Base-by-base conservation (phyloP, 2,888 invertebrate species). In the Xylota sylvarum region DNA sequence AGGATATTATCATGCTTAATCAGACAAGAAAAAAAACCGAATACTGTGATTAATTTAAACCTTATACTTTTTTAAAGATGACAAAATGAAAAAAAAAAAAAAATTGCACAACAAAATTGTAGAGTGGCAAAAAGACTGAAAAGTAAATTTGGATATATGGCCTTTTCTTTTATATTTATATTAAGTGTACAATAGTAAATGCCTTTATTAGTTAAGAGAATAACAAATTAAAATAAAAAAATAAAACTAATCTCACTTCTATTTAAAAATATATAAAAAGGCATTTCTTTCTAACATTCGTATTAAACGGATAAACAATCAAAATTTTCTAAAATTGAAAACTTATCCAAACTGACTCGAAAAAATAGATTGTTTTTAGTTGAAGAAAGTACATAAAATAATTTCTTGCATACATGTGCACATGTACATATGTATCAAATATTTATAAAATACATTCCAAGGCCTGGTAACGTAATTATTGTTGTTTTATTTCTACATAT, bases 1-100 rank as follows among this genome's bases (percentile, higher is more conserved):
- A 91, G 52, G 52, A 80, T 48, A 77, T 77, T 30, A 30, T 82
- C 7, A 85, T 89, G 73, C 30, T 86, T 5, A 19, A 37, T 7
- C 55, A 82, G 43, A 50, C 69, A 9, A 62, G 19, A 73, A 56
- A 76, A 62, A 74, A 52, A 32, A 62, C 52, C 9, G 78, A 88
- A 60, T 88, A 76, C 56, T 76, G 60, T 72, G 77, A 86, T 78
- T 77, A 79, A 78, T 40, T 3, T 30, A 58, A 1, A 56, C 4
- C 17, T 30, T 48, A 67, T 58, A 19, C 10, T 12, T 10, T 55
- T 50, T 56, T 19, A 9, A 72, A 37, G 1, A 37, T 12, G 7
- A 3, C 23, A 2, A 23, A 40, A n/a, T 40, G 6, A 32, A 32
- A 32, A 9, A 35, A 52, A 67, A 12, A 77, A 12, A 12, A 17